Evolutionary conservation across 2,113 vertebrate genomes (phyloP), one percentile per base, ranked within the genome.

Genomic region (Epinephelus lanceolatus): DNA sequence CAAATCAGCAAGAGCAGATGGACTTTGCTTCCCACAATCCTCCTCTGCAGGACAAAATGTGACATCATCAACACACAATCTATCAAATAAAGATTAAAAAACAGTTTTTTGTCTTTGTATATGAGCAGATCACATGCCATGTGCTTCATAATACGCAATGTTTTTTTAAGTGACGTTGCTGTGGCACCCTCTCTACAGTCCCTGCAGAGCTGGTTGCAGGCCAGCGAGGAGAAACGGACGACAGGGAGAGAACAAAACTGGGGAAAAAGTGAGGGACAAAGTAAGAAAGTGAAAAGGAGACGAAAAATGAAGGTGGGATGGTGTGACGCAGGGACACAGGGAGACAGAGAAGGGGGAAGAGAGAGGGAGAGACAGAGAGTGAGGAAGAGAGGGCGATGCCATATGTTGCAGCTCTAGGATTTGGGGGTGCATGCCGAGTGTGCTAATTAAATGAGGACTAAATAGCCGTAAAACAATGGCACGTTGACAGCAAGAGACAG

Each of bases 391-490:
- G 42, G 71, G 53, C 1, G 15, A 66, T 52, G 83, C 78, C 87
- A 93, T 89, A 88, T 90, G 89, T 72, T 89, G 73, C 62, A 77
- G 77, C 78, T 79, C 55, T 67, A 61, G 75, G 81, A 86, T 84
- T 80, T 84, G 67, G 74, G 71, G 67, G 57, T 74, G 84, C 80
- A 77, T 72, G 80, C 53, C 13, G 68, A 71, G 89, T 82, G 85
- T 86, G 72, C 67, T 92, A 87, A 92, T 90, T 92, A 92, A 93
- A 88, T 71, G 68, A 89, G 55, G 63, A 70, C 76, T 92, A 90
- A 91, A 85, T 4, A 88, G 61, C 60, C 61, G 23, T 84, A 68
- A 87, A 86, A 87, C 27, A 60, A 76, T 57, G 52, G 77, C 53
- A 47, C 12, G 25, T 37, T 81, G 74, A 83, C 68, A 90, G 56